A percentile compares a stretch with the other conserved stretches of the same genome.
phyloP scores from a whole-genome alignment of 1,140 invertebrate genomes.

The Drosophila pseudoobscura region DNA sequence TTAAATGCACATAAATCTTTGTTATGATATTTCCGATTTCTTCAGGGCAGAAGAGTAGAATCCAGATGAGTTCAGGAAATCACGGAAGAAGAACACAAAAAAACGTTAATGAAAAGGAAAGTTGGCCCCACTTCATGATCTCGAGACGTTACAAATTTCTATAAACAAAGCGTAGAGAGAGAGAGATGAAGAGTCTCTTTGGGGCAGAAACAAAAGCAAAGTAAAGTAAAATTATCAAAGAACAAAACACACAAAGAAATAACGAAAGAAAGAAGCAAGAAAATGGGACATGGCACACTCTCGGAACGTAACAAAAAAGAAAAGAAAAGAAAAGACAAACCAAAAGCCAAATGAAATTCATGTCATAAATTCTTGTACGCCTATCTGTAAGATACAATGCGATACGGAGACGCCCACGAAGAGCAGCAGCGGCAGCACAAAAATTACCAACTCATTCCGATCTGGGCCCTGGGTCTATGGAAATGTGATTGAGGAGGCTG shows the following conservation, averaged over 20 bases:
- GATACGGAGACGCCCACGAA: conserved; percentile 16
- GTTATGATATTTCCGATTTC: conserved; percentile 39
- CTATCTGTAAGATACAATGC: conserved; percentile 47
- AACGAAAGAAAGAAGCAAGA: conserved; percentile 30
- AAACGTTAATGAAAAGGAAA: conserved; percentile 59
- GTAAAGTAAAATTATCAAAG: conserved; percentile 51
- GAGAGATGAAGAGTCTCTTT: conserved; percentile 16
- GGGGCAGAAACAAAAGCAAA: conserved; percentile 9
- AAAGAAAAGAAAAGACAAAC: conserved; percentile 26
- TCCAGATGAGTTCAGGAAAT: conserved; percentile 42
- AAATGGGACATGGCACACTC: conserved; percentile 58
- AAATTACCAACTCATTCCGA: conserved; percentile 52
- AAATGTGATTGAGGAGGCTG: conserved; percentile 38
- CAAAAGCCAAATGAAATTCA: conserved; percentile 56
- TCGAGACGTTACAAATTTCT: conserved; percentile 38
- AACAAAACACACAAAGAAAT: conserved; percentile 25
- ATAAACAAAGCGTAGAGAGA: conserved; percentile 33
- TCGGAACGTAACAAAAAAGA: conserved; percentile 11
- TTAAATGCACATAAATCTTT: conserved; percentile 57
- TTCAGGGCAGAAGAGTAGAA: conserved; percentile 21
- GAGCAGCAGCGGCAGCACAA: conserved; percentile 1
- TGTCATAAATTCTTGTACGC: conserved; percentile 56
- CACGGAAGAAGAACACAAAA: conserved; percentile 15
- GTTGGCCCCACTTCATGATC: conserved; percentile 56
- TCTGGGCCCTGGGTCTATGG: conserved; percentile 27